Conservation (phyloP, 2,888 invertebrate genomes). For the Coelogynopora nodosa region DNA sequence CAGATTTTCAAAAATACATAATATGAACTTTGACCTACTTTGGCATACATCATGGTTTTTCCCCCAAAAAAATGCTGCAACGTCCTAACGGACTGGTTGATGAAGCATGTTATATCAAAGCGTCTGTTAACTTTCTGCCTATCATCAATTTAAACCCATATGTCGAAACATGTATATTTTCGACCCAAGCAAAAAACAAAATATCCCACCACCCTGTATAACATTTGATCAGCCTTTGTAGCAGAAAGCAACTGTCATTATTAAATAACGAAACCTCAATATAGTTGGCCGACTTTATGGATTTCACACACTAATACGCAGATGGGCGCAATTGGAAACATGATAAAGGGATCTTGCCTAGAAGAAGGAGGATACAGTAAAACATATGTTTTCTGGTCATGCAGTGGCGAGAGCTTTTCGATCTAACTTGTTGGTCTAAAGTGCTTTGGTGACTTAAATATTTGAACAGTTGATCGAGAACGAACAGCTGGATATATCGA, state of each 20-base stretch:
- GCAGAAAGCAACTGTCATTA: background rate
- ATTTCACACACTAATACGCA: background rate
- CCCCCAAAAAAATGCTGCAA: background rate
- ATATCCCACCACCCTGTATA: background rate
- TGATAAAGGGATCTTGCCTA: background rate
- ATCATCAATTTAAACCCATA: background rate
- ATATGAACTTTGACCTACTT: too few species aligned
- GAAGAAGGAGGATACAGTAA: background rate
- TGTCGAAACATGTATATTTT: background rate
- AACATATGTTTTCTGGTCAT: background rate
- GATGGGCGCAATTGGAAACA: background rate
- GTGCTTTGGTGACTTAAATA: background rate
- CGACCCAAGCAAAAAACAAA: background rate
- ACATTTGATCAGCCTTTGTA: background rate
- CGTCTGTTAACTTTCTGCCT: background rate
- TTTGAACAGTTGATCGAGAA: background rate
- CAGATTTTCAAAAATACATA: too few species aligned
- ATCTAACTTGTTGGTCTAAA: background rate
- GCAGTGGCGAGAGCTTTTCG: background rate
- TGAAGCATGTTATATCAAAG: background rate
- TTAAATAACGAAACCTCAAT: background rate
- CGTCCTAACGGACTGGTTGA: background rate
- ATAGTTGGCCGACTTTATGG: background rate
- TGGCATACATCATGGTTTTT: background rate
- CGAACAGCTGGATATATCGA: background rate